Evolutionary conservation across 2,113 vertebrate species (phyloP).

Genomic region (mouse (Mus musculus)): GRCm39 chr17:67403001-67403500

Average conservation of each 20-base stretch:
- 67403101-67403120: background rate
- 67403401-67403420: background rate
- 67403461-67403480: background rate
- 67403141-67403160: background rate
- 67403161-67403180: background rate
- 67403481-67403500: background rate
- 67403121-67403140: background rate
- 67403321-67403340: background rate
- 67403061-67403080: background rate
- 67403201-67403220: background rate
- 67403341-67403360: background rate
- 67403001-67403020: background rate
- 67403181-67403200: background rate
- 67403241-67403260: background rate
- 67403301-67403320: background rate
- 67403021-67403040: background rate
- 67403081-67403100: background rate
- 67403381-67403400: background rate
- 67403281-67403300: background rate
- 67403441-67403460: background rate
- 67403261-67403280: background rate
- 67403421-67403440: background rate
- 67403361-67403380: background rate
- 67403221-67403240: rapidly evolving
- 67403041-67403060: background rate